phyloP scores from a whole-genome alignment of 2,888 invertebrate species.

The Elmis aenea region DNA sequence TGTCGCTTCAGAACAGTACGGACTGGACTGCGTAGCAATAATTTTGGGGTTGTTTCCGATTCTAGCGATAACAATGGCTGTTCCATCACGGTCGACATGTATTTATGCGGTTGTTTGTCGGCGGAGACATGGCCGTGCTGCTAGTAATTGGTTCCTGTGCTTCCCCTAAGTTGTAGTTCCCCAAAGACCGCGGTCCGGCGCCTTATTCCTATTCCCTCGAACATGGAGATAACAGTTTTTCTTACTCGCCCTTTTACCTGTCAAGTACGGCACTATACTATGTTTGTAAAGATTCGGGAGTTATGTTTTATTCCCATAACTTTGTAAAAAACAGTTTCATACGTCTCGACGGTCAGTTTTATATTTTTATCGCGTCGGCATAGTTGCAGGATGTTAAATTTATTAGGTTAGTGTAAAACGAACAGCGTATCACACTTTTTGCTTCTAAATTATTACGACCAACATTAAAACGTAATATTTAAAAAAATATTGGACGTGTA shows the following conservation, averaged over 20 bases:
- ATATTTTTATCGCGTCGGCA: no score
- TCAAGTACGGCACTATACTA: conserved; percentile 9
- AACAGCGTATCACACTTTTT: no score
- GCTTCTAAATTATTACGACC: no score
- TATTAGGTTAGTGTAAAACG: no score
- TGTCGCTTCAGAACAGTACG: conserved; percentile 12
- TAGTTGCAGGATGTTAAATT: no score
- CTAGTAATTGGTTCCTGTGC: conserved; percentile 38
- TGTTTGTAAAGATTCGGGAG: no score
- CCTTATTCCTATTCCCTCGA: conserved; percentile 30
- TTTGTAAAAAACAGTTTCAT: no score
- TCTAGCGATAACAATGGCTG: conserved; percentile 29
- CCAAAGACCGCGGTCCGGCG: conserved; percentile 29
- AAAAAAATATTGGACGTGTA: no score
- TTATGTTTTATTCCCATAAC: no score
- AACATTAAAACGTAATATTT: no score
- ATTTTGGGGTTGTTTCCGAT: conserved; percentile 25
- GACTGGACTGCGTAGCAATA: conserved; percentile 21
- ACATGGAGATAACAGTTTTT: conserved; percentile 30
- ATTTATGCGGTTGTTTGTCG: conserved; percentile 39
- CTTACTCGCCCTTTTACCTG: conserved; percentile 23
- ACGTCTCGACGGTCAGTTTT: no score
- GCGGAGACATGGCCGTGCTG: conserved; percentile 29
- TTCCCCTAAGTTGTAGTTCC: conserved; percentile 36
- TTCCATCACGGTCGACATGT: conserved; percentile 31